Conservation (phyloP, 2,888 invertebrate species). For the Aleiodes testaceus region DNA sequence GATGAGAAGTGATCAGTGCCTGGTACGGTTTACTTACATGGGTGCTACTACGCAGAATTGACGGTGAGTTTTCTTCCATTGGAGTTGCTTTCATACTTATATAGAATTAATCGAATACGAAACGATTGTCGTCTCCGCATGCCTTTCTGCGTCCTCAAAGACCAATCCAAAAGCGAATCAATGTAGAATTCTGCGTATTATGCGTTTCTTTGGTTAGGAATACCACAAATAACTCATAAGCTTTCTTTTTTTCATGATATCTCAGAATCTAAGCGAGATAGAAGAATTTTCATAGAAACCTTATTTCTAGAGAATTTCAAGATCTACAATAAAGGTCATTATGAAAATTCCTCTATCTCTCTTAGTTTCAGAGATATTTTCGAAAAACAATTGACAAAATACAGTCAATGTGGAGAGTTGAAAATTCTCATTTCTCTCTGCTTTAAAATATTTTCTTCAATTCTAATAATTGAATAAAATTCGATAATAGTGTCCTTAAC, state of each 20-base stretch:
- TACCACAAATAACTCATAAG: constrained; percentile 35
- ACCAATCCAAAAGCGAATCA: constrained; percentile 1
- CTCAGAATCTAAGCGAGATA: too few relatives aligned
- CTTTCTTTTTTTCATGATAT: too few relatives aligned
- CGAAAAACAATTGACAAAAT: too few relatives aligned
- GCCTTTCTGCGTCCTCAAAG: constrained; percentile 3
- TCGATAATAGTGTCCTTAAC: constrained; percentile 18
- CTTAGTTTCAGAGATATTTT: too few relatives aligned
- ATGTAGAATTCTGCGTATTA: constrained; percentile 22
- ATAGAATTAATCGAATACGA: constrained; percentile 32
- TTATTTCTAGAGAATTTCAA: too few relatives aligned
- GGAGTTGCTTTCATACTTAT: constrained; percentile 20
- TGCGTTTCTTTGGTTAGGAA: constrained; percentile 33
- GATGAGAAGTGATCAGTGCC: constrained; percentile 65
- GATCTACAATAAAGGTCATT: too few relatives aligned
- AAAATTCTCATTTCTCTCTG: too few relatives aligned
- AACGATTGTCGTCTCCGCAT: constrained; percentile 27
- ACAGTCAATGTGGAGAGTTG: too few relatives aligned
- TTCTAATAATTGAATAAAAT: neutral
- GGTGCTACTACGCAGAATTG: constrained; percentile 56
- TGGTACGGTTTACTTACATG: constrained; percentile 56
- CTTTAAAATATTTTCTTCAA: too few relatives aligned
- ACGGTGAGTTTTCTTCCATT: constrained; percentile 62
- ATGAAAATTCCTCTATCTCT: too few relatives aligned
- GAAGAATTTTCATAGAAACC: too few relatives aligned